Evolutionary conservation across 2,113 vertebrate species (phyloP).

Genomic region (Phocoena phocoena): DNA sequence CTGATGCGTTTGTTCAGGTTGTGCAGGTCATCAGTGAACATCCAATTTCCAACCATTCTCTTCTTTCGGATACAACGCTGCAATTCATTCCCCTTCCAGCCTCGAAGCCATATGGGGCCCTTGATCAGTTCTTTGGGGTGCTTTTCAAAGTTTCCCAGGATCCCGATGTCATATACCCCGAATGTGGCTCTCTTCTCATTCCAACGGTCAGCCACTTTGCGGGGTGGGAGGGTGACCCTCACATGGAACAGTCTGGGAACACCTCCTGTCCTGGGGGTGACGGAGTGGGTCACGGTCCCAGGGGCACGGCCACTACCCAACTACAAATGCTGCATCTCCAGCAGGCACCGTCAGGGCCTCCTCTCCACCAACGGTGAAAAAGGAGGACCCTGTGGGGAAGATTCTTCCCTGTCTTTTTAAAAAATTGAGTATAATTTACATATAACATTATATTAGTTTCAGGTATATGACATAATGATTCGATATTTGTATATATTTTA

Average conservation of each 20-base stretch:
- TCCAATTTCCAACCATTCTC: conserved; percentile 91
- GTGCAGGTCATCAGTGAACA: conserved; percentile 91
- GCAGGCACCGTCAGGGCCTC: too few species aligned
- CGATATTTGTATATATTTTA: neutral
- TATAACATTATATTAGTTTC: neutral
- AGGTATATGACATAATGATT: neutral
- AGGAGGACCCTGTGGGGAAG: neutral
- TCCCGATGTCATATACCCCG: conserved; percentile 95
- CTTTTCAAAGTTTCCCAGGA: conserved; percentile 92
- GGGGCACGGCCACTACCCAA: too few species aligned
- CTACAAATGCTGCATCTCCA: too few species aligned
- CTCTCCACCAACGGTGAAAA: too few species aligned
- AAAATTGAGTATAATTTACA: neutral
- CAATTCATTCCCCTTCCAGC: conserved; percentile 93
- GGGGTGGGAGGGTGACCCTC: conserved; percentile 81
- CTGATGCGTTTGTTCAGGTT: conserved; percentile 92
- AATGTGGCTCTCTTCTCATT: conserved; percentile 92
- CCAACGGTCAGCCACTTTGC: conserved; percentile 92
- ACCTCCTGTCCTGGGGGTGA: neutral
- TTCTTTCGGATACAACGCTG: conserved; percentile 92
- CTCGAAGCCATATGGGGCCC: conserved; percentile 92
- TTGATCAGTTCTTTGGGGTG: conserved; percentile 92
- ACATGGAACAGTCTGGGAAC: conserved; percentile 53
- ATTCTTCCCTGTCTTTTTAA: neutral
- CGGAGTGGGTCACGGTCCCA: too few species aligned